Conservation (phyloP, 2,888 invertebrate species). For the Keiferia lycopersicella region DNA sequence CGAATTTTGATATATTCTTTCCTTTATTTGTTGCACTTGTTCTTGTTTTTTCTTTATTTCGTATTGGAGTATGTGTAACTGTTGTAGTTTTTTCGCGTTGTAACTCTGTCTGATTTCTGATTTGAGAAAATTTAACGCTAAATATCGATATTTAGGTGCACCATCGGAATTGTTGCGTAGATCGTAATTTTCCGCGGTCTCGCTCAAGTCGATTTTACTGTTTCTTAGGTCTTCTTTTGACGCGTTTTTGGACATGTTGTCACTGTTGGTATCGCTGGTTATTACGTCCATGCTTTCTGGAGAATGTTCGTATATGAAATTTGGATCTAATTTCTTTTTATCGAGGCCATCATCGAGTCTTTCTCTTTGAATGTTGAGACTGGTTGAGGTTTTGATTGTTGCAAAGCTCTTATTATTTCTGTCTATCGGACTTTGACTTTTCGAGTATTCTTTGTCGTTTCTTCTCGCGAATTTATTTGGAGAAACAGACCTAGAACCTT, state of each 20-base stretch:
- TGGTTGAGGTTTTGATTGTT: conserved; percentile 56
- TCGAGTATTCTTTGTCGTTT: conserved; percentile 68
- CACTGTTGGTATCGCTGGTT: conserved; percentile 55
- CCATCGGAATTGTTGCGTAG: conserved; percentile 63
- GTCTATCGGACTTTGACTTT: conserved; percentile 74
- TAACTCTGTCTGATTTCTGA: conserved; percentile 88
- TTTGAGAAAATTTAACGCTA: conserved; percentile 76
- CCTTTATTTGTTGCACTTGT: conserved; percentile 80
- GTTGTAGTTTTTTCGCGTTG: conserved; percentile 85
- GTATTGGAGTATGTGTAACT: conserved; percentile 86
- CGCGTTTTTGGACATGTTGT: conserved; percentile 50
- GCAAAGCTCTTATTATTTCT: conserved; percentile 66
- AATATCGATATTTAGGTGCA: conserved; percentile 68
- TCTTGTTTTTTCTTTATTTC: conserved; percentile 85
- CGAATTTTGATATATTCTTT: conserved; percentile 71
- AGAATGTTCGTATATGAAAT: conserved; percentile 70
- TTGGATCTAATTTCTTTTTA: conserved; percentile 49
- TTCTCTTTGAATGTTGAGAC: conserved; percentile 59
- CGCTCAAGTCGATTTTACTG: conserved; percentile 71
- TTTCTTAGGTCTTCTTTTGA: conserved; percentile 60
- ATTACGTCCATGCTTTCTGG: conserved; percentile 65
- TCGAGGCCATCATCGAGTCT: conserved; percentile 47
- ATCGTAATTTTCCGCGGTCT: conserved; percentile 74
- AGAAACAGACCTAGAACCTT: conserved; percentile 68
- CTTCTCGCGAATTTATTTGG: conserved; percentile 60